A percentile compares a stretch with the other conserved stretches of the same genome.
phyloP scores from a whole-genome alignment of 2,888 invertebrate species.

The Drosophila suboccidentalis region DNA sequence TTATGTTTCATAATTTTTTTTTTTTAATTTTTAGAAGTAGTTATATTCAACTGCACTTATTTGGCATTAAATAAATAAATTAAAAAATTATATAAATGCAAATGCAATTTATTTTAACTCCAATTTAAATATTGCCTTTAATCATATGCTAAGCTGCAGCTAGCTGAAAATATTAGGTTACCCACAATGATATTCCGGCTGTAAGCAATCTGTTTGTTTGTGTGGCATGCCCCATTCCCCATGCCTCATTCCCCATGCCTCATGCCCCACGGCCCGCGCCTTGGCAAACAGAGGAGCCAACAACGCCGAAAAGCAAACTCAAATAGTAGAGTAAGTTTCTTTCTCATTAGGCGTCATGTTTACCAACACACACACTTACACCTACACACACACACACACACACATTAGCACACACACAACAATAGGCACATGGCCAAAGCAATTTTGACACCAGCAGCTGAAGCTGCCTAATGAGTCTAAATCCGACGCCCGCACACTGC shows the following conservation, averaged over 20 bases:
- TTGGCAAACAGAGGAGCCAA: constrained; percentile 38
- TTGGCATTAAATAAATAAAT: too few relatives aligned
- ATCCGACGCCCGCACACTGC: constrained; percentile 65
- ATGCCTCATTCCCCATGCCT: not conserved
- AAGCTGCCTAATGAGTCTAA: constrained; percentile 75
- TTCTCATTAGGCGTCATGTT: constrained; percentile 77
- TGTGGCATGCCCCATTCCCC: not conserved
- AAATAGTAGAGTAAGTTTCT: constrained; percentile 75
- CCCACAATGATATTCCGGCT: constrained; percentile 2
- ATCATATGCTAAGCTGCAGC: constrained; percentile 18
- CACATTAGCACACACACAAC: constrained; percentile 17
- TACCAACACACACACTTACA: constrained; percentile 52
- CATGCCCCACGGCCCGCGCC: constrained; percentile 1
- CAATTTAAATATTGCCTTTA: not conserved
- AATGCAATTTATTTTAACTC: not conserved
- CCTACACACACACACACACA: constrained; percentile 24
- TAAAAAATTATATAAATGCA: not conserved
- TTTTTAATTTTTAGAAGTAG: too few relatives aligned
- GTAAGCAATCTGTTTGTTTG: constrained; percentile 33
- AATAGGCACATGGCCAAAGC: constrained; percentile 27
- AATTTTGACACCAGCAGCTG: constrained; percentile 73
- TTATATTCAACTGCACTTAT: too few relatives aligned
- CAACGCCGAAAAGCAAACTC: constrained; percentile 54
- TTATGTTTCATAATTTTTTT: too few relatives aligned
- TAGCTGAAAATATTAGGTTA: constrained; percentile 11